Evolutionary conservation across 2,888 invertebrate genomes (phyloP), one percentile per base, ranked within the genome.

Genomic region (Microplitis deprimator): DNA sequence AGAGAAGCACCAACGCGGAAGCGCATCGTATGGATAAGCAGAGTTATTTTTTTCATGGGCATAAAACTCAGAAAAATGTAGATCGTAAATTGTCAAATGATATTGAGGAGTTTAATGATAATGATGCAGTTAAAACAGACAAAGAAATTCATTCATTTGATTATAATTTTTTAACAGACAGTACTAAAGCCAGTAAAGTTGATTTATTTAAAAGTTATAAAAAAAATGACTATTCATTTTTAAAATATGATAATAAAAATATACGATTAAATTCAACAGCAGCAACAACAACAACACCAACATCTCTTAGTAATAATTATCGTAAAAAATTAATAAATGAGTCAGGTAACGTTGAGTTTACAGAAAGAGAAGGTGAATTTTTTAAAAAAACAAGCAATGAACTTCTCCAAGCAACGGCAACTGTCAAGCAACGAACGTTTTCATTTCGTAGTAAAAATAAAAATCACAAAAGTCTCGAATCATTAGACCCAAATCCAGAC

Each of bases 41-140:
- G 83, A 86, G 85, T 79, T 87, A 87, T 87, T 87, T 87, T 86
- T 88, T 88, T 87, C 87, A 86, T 86, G 87, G 85, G 85, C 86
- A 87, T 85, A 87, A 87, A 86, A 84, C 85, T 85, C 85, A 86
- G 85, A 86, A 87, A 84, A 84, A 87, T 73, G 78, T 86, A 85
- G 85, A 86, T 81, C 73, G 73, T 41, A 16, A 20, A 65, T 65
- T 67, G 73, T 20, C 73, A 20, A 50, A 10, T 62, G 17, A n/a
- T 62, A 38, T 29, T 67, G 65, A 67, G 39, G 73, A 29, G 17
- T 73, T 73, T 17, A 73, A 67, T 38, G 73, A 59, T 17, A 60
- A 70, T 70, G 29, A 70, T n/a, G 60, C 38, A 29, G 67, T 20
- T 7, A 65, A 65, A 62, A 6, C 20, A 62, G 62, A n/a, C 62